phyloP scores from a whole-genome alignment of 1,140 invertebrate species.

The Drosophila sucinea region DNA sequence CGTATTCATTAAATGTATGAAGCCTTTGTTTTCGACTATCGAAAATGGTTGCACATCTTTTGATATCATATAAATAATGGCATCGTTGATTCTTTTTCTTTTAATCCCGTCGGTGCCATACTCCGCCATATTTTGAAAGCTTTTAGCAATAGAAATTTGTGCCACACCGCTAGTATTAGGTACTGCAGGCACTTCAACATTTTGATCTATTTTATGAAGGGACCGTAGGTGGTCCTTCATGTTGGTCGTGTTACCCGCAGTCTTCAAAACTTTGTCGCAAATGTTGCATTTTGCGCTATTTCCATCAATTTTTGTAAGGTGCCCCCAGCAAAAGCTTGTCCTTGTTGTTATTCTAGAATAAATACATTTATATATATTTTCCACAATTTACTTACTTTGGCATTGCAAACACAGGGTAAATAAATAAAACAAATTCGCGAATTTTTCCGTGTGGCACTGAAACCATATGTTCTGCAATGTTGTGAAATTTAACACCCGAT shows the following conservation, averaged over 20 bases:
- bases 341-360: conserved; percentile 11
- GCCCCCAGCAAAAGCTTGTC: background rate
- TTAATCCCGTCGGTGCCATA: background rate
- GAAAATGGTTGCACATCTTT: conserved; percentile 18
- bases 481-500: background rate
- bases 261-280: background rate
- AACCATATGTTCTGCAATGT: background rate
- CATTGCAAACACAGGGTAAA: conserved; percentile 12
- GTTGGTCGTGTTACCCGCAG: conserved; percentile 3
- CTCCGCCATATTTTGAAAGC: too few relatives aligned
- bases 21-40: conserved; percentile 12
- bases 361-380: conserved; percentile 19
- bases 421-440: conserved; percentile 21
- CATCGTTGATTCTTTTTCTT: background rate
- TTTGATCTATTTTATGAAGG: conserved; percentile 2
- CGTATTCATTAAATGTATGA: conserved; percentile 15
- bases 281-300: conserved; percentile 1
- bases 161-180: background rate
- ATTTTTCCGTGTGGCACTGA: conserved; percentile 23
- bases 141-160: background rate
- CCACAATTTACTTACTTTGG: conserved; percentile 10
- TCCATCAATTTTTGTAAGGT: background rate
- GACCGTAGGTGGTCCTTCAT: conserved; percentile 3
- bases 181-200: background rate
- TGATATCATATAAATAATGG: conserved; percentile 13